A percentile compares a stretch with the other conserved stretches of the same genome.
phyloP scores from a whole-genome alignment of 2,113 vertebrate genomes.

The Trematomus loennbergii region DNA sequence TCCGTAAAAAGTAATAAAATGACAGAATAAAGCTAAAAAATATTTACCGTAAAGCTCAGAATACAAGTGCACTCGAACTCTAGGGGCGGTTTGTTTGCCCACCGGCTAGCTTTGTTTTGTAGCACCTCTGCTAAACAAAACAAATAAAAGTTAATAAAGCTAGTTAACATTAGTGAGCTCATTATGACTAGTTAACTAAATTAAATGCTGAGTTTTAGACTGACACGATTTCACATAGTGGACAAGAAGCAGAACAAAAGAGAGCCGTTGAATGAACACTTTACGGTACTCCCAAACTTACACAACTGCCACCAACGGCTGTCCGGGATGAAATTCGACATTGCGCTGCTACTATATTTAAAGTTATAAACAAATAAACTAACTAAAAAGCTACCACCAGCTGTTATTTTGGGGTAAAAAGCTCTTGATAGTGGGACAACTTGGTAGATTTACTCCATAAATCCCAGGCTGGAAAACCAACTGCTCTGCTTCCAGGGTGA shows the following conservation, averaged over 20 bases:
- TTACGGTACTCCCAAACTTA: slow-evolving; percentile 78
- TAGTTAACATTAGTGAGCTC: background rate
- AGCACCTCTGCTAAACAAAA: slow-evolving; percentile 16
- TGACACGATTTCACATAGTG: background rate
- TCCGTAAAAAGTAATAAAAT: background rate
- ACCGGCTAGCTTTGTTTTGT: background rate
- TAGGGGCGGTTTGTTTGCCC: background rate
- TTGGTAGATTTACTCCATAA: slow-evolving; percentile 19
- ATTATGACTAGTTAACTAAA: background rate
- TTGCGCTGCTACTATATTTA: slow-evolving; percentile 35
- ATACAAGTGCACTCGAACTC: background rate
- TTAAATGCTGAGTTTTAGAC: background rate
- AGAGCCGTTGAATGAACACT: slow-evolving; percentile 3
- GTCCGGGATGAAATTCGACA: slow-evolving; percentile 90
- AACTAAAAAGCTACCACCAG: background rate
- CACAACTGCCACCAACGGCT: slow-evolving; percentile 93
- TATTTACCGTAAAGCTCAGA: background rate
- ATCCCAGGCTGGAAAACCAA: slow-evolving; percentile 42
- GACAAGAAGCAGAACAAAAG: slow-evolving; percentile 59
- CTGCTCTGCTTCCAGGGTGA: slow-evolving; percentile 54
- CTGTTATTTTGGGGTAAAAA: background rate
- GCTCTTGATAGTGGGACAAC: background rate
- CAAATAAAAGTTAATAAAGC: fast-evolving
- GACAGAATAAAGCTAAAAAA: background rate
- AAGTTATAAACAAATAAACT: background rate